Conservation (phyloP, 1,140 invertebrate genomes). For the Drosophila sp. region DNA sequence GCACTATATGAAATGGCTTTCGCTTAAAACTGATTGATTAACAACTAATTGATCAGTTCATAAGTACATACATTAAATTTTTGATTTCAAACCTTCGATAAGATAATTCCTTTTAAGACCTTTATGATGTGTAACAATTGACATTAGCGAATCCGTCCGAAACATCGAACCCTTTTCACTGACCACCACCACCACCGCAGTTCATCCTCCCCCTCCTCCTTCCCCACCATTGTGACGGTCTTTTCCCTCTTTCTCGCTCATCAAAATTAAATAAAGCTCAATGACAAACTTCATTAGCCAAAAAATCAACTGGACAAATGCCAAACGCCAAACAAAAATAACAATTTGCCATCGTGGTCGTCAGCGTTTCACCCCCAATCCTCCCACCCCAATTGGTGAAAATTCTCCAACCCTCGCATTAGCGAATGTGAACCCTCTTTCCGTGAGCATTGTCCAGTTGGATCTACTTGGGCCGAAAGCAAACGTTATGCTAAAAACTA, state of each 20-base stretch:
- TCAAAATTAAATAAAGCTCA: slow-evolving; percentile 80
- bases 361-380: background rate
- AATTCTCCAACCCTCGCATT: background rate
- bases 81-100: no score
- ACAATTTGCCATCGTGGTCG: slow-evolving; percentile 54
- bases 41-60: no score
- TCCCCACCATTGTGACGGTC: background rate
- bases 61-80: no score
- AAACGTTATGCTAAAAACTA: slow-evolving; percentile 81
- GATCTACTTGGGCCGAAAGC: slow-evolving; percentile 31
- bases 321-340: slow-evolving; percentile 69
- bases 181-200: background rate
- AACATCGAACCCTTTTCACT: slow-evolving; percentile 29
- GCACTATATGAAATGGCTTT: no score
- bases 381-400: background rate
- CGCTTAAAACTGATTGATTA: no score
- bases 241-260: slow-evolving; percentile 30
- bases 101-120: background rate
- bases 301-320: slow-evolving; percentile 77
- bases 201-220: background rate
- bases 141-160: background rate
- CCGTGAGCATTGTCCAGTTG: slow-evolving; percentile 28
- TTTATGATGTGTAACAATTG: slow-evolving; percentile 7
- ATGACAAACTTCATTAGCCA: slow-evolving; percentile 81
- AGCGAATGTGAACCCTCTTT: slow-evolving; percentile 24